These are phyloP conservation scores for Mohoua ochrocephala DNA, from an alignment of 2,113 vertebrate species.

Conservation along the genomic window DNA sequence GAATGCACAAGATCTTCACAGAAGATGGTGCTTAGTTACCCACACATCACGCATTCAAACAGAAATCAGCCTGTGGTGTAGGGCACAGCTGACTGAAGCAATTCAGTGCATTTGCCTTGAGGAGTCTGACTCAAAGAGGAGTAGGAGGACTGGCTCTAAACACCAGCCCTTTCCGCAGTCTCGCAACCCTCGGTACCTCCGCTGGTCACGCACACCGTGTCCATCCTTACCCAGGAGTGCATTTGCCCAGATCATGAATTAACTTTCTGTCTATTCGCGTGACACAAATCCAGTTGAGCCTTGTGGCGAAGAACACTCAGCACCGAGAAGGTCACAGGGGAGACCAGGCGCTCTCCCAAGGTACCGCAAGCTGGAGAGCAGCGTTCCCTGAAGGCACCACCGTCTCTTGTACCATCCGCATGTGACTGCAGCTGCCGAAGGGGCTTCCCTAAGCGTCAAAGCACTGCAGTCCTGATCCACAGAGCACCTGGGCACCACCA, in stretches of 20 bases:
- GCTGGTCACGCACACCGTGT: rapidly evolving
- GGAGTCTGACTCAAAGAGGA: neutral
- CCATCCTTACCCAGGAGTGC: neutral
- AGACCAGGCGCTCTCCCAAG: neutral
- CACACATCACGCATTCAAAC: neutral
- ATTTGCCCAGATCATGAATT: neutral
- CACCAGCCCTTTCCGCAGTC: neutral
- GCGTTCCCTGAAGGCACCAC: rapidly evolving
- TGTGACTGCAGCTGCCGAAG: rapidly evolving
- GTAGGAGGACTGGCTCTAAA: neutral
- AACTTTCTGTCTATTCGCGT: neutral
- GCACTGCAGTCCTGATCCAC: neutral
- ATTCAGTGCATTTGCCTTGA: neutral
- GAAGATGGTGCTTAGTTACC: neutral
- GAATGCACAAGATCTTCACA: neutral
- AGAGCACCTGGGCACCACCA: neutral
- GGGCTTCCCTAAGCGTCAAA: rapidly evolving
- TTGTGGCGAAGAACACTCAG: neutral
- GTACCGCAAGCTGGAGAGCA: neutral
- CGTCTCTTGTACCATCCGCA: neutral
- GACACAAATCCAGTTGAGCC: neutral
- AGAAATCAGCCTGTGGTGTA: neutral
- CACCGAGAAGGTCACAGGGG: neutral
- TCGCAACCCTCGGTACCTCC: rapidly evolving
- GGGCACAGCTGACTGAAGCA: neutral